Base-by-base conservation (phyloP, 2,888 invertebrate genomes). In the Papilio elwesi region DNA sequence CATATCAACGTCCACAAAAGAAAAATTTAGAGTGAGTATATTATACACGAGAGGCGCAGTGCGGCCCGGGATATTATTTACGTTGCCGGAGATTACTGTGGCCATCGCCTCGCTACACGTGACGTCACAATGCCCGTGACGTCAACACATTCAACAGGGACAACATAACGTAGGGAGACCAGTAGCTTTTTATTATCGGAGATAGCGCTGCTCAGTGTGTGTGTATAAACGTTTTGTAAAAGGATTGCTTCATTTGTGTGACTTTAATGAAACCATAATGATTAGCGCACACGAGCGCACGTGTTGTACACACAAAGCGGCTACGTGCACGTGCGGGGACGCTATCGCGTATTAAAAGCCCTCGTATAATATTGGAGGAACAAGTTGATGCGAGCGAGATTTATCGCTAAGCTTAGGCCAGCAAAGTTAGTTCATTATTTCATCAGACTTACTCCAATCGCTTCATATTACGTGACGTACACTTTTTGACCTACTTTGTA, bases 301-400 rank as follows among this genome's bases (percentile, higher is more conserved):
- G 13, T 26, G 16, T 6, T 9, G 52, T 4, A 53, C 52, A 15
- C 53, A 12, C 26, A 6, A 16, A 16, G 53, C 26, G 16, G 26
- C 26, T 5, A 11, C 11, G 16, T 6, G 52, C 9, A n/a, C n/a
- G 8, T 10, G 53, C 26, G 57, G 8, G 13, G 13, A 13, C 36
- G 36, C 57, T 36, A 36, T 36, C 57, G 7, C 57, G 6, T 57
- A 57, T 57, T 36, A 57, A 43, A 57, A 57, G 57, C 57, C 36
- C 36, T 57, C 13, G 57, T 57, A 57, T 57, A 57, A 57, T 36
- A 57, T 9, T 57, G 57, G 57, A 57, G 36, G 36, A 57, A 57
- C 57, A 13, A 57, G 57, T 36, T 57, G 57, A 57, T 57, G 57
- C 36, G 57, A 57, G 57, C 36, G 57, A 57, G 57, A 57, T 57